Evolutionary conservation across 2,888 invertebrate species (phyloP).

Genomic region (Drosophila peninsularis): DNA sequence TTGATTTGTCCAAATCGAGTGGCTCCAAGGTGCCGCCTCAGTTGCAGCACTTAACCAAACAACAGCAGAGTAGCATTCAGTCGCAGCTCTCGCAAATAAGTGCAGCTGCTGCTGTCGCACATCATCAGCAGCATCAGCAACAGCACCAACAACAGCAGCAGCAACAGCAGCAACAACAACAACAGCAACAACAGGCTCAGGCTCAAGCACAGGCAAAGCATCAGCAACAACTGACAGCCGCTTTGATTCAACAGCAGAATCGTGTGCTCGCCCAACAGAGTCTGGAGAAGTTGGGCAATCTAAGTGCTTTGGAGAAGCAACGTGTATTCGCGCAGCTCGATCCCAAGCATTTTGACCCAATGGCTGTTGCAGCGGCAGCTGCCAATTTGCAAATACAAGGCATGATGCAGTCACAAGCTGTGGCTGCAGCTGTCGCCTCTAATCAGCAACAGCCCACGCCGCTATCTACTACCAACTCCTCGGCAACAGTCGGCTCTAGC

Average conservation of each 20-base stretch:
- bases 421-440: constrained; percentile 80
- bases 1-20: constrained; percentile 81
- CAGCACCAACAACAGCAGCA: constrained; percentile 71
- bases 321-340: constrained; percentile 86
- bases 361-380: constrained; percentile 82
- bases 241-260: constrained; percentile 88
- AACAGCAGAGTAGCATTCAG: constrained; percentile 82
- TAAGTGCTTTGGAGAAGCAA: constrained; percentile 86
- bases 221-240: constrained; percentile 88
- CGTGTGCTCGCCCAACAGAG: constrained; percentile 87
- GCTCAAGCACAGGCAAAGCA: constrained; percentile 84
- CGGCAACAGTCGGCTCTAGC: constrained; percentile 38
- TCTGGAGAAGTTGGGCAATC: constrained; percentile 87
- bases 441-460: constrained; percentile 61
- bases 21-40: constrained; percentile 74
- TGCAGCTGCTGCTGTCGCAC: constrained; percentile 78
- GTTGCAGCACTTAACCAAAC: constrained; percentile 83
- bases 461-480: constrained; percentile 40
- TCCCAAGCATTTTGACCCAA: constrained; percentile 84
- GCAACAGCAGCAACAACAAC: constrained; percentile 69
- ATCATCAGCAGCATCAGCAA: constrained; percentile 79
- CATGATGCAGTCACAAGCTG: constrained; percentile 80
- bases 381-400: constrained; percentile 83
- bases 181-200: constrained; percentile 47
- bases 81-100: constrained; percentile 82